Percentiles rank a stretch among this genome's conserved stretches.
These are phyloP conservation scores for Ferrisia virgata DNA, from an alignment of 2,888 invertebrate genomes.

Conservation along the genomic window DNA sequence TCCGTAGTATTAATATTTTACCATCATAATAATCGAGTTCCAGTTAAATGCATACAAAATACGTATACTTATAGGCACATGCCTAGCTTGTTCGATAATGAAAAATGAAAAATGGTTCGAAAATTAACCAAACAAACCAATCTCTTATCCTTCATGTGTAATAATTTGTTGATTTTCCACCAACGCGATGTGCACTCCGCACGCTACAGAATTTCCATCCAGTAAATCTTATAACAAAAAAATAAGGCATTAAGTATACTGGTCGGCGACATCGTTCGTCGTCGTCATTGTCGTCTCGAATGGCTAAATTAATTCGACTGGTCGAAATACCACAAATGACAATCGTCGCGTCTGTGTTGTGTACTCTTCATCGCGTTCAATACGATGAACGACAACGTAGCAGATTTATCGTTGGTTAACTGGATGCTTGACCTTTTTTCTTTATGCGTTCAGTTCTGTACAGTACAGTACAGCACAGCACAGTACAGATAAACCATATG, in stretches of 20 bases:
- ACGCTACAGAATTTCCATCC: no score
- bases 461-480: no score
- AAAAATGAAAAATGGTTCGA: background rate
- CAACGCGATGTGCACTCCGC: no score
- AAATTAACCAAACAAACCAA: background rate
- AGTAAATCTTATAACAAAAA: no score
- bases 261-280: background rate
- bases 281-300: background rate
- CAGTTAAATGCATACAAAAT: background rate
- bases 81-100: background rate
- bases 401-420: background rate
- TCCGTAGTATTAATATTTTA: background rate
- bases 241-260: background rate
- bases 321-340: background rate
- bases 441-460: background rate
- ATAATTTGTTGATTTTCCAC: no score
- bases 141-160: no score
- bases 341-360: background rate
- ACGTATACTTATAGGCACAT: no score
- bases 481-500: no score
- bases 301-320: background rate
- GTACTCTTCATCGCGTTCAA: no score
- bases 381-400: background rate
- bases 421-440: background rate
- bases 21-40: background rate